Evolutionary conservation across 2,888 invertebrate genomes (phyloP).

Genomic region (Eulithis prunata): DNA sequence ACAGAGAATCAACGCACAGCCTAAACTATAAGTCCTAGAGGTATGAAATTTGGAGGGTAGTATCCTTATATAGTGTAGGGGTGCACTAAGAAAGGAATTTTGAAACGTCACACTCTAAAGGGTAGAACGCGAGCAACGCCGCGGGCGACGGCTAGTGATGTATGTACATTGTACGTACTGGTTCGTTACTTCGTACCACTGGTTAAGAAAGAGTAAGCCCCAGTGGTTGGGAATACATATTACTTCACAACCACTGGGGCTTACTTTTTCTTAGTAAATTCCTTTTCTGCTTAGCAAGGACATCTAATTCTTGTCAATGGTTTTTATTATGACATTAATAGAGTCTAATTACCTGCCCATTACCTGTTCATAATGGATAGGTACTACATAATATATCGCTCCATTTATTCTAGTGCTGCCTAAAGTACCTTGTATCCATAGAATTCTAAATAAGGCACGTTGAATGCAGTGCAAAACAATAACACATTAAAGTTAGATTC

Average conservation of each 20-base stretch:
- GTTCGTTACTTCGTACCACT: background rate
- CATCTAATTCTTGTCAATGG: slow-evolving; percentile 1
- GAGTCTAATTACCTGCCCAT: background rate
- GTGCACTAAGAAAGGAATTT: too few species aligned
- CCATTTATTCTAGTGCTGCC: slow-evolving; percentile 6
- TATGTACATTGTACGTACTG: background rate
- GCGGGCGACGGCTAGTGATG: too few species aligned
- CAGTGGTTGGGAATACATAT: too few species aligned
- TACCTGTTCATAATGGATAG: too few species aligned
- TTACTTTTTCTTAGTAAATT: background rate
- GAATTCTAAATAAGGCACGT: slow-evolving; percentile 30
- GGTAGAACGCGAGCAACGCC: too few species aligned
- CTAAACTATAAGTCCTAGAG: too few species aligned
- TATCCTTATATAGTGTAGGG: too few species aligned
- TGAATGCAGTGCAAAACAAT: slow-evolving; percentile 39
- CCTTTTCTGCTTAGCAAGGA: too few species aligned
- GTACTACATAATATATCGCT: background rate
- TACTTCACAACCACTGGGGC: background rate
- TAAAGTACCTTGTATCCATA: slow-evolving; percentile 5
- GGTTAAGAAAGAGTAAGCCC: too few species aligned
- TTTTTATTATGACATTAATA: background rate
- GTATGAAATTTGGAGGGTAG: too few species aligned
- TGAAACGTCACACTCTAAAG: too few species aligned
- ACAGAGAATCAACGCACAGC: too few species aligned
- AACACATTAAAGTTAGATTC: slow-evolving; percentile 5